phyloP scores from a whole-genome alignment of 1,140 invertebrate genomes.

The Megalonaias nervosa region DNA sequence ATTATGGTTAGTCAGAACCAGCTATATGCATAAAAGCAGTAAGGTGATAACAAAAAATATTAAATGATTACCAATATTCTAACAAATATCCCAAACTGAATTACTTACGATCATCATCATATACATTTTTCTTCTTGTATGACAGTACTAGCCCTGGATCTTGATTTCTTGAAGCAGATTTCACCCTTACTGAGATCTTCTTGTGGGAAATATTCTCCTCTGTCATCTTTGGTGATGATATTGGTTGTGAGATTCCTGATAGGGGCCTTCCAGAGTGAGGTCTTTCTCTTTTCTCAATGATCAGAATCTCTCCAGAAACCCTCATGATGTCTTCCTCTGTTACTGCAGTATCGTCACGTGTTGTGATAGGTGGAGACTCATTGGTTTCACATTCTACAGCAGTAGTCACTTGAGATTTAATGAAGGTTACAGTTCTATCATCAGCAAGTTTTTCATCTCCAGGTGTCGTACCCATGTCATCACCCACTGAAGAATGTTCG shows the following conservation, averaged over 20 bases:
- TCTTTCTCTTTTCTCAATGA: conserved; percentile 45
- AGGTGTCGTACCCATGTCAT: neutral
- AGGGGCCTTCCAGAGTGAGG: conserved; percentile 17
- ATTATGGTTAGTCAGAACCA: neutral
- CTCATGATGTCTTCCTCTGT: conserved; percentile 37
- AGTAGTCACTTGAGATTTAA: neutral
- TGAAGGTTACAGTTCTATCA: conserved; percentile 29
- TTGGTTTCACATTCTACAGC: neutral
- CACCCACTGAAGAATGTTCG: no score
- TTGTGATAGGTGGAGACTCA: neutral
- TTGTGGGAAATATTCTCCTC: neutral
- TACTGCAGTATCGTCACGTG: conserved; percentile 17
- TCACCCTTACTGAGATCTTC: conserved; percentile 9
- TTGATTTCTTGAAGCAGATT: conserved; percentile 26
- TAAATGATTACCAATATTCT: neutral
- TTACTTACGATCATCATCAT: conserved; percentile 62
- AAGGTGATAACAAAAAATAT: neutral
- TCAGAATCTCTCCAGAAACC: conserved; percentile 48
- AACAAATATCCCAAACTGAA: neutral
- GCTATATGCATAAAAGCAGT: neutral
- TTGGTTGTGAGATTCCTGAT: conserved; percentile 10
- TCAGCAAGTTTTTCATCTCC: conserved; percentile 10
- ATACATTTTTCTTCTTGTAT: conserved; percentile 62
- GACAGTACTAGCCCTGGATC: conserved; percentile 46
- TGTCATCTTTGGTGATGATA: conserved; percentile 13